These are phyloP conservation scores for Pteruthius melanotis DNA, from an alignment of 2,113 vertebrate species.

Conservation along the genomic window DNA sequence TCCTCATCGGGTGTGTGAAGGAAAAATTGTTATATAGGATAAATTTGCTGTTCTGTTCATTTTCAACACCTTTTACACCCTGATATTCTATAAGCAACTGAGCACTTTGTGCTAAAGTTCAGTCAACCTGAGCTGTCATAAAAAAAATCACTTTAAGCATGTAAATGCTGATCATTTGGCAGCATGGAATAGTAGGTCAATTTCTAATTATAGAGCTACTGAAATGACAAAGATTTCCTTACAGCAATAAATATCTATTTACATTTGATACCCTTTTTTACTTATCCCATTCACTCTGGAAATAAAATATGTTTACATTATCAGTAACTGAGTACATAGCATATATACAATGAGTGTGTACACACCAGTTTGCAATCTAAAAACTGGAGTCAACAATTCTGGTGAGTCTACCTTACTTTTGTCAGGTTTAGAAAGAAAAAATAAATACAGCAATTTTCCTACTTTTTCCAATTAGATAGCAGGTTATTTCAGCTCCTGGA, in stretches of 20 bases:
- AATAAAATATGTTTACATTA: background rate
- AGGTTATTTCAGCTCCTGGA: background rate
- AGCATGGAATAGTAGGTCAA: background rate
- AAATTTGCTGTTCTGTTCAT: background rate
- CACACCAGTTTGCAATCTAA: background rate
- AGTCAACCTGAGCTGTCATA: background rate
- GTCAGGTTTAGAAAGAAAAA: background rate
- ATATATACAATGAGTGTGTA: background rate
- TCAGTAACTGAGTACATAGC: background rate
- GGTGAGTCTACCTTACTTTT: background rate
- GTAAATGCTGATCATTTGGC: background rate
- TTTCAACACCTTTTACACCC: background rate
- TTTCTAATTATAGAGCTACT: background rate
- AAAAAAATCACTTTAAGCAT: background rate
- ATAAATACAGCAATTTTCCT: background rate
- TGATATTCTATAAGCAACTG: background rate
- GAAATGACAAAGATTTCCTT: background rate
- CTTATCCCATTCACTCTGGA: background rate
- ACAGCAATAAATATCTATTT: background rate
- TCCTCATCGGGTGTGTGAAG: background rate
- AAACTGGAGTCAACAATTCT: background rate
- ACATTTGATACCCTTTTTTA: rapidly evolving
- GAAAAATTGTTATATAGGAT: background rate
- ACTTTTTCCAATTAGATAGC: background rate
- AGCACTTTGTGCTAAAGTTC: background rate